Conservation (phyloP, 2,797 vertebrate genomes). For the Rhodeus uyekii region DNA sequence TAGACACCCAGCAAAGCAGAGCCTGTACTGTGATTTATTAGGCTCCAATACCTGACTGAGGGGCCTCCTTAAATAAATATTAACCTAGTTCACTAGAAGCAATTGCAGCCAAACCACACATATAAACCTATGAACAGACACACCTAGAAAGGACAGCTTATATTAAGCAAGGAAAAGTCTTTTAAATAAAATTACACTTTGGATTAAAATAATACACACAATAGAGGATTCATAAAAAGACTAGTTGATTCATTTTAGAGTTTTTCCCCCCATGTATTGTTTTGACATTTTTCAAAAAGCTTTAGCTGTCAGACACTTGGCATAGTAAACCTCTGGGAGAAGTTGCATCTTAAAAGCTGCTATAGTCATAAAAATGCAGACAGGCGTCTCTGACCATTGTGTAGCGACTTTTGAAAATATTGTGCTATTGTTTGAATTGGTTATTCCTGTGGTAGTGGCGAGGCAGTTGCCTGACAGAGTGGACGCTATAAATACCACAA, state of each 20-base stretch:
- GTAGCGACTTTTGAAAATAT: background rate
- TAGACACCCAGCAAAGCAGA: background rate
- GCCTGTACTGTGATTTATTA: slow-evolving; percentile 19
- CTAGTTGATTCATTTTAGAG: background rate
- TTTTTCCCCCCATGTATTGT: background rate
- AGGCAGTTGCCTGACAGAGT: background rate
- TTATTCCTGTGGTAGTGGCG: background rate
- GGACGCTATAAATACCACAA: slow-evolving; percentile 36
- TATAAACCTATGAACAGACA: slow-evolving; percentile 20
- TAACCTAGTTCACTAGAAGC: slow-evolving; percentile 27
- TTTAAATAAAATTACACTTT: background rate
- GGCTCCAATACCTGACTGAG: slow-evolving; percentile 16
- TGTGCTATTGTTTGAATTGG: background rate
- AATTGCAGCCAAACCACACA: slow-evolving; percentile 22
- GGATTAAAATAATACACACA: background rate
- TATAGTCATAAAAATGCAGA: background rate
- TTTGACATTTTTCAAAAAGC: background rate
- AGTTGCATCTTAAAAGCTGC: background rate
- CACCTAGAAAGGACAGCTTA: background rate
- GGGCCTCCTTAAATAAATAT: slow-evolving; percentile 52
- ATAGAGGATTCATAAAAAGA: background rate
- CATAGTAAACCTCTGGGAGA: background rate
- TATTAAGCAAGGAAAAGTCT: slow-evolving; percentile 1
- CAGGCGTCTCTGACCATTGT: background rate
- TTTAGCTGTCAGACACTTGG: background rate